Evolutionary conservation across 2,113 vertebrate genomes (phyloP).

Genomic region (Neogobius melanostomus): DNA sequence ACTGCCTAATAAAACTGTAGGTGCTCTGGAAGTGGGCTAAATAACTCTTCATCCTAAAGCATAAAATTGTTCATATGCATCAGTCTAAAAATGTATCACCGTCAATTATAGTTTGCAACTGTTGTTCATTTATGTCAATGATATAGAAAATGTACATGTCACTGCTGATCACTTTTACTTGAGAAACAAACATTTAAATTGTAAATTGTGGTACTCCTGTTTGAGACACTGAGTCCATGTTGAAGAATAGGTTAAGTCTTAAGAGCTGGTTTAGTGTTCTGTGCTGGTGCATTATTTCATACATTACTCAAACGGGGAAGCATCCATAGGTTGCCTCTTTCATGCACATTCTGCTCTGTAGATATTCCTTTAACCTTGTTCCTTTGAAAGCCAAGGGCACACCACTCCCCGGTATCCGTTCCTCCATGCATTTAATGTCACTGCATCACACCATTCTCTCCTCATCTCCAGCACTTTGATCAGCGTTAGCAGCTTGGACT

Average conservation of each 20-base stretch:
- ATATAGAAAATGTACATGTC: too few relatives aligned
- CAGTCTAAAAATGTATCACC: background rate
- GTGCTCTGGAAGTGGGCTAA: background rate
- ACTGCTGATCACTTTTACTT: too few relatives aligned
- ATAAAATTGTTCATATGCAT: background rate
- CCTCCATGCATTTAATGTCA: background rate
- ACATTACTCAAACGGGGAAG: background rate
- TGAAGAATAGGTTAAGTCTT: too few relatives aligned
- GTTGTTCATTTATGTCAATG: too few relatives aligned
- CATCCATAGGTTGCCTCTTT: background rate
- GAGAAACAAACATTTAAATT: too few relatives aligned
- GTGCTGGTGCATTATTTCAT: background rate
- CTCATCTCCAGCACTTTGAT: slow-evolving; percentile 8
- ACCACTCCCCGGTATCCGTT: background rate
- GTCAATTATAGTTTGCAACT: background rate
- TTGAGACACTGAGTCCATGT: too few relatives aligned
- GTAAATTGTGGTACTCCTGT: too few relatives aligned
- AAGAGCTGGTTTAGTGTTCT: too few relatives aligned
- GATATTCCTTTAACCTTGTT: background rate
- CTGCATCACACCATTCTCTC: background rate
- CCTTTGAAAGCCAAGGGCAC: background rate
- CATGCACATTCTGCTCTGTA: background rate
- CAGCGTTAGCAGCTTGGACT: slow-evolving; percentile 12
- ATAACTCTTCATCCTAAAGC: background rate
- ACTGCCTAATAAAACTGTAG: background rate